Evolutionary conservation across 1,140 invertebrate genomes (phyloP).

Genomic region (Phortica variegata): DNA sequence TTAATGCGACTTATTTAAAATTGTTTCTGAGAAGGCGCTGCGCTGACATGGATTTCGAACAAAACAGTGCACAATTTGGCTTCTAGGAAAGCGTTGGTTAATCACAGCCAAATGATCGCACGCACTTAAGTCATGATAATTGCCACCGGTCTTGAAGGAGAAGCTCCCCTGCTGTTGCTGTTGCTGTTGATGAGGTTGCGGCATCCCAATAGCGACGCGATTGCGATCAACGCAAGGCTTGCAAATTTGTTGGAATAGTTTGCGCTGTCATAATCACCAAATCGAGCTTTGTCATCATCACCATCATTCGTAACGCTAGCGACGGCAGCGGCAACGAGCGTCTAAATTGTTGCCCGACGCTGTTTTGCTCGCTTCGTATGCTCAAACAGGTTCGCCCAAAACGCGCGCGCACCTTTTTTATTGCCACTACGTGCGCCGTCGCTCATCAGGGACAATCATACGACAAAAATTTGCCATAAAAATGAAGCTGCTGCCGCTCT

Average conservation of each 20-base stretch:
- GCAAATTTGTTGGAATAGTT: slow-evolving; percentile 44
- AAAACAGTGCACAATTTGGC: slow-evolving; percentile 4
- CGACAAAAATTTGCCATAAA: slow-evolving; percentile 54
- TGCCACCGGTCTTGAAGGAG: slow-evolving; percentile 42
- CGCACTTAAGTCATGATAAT: slow-evolving; percentile 20
- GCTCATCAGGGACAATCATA: slow-evolving; percentile 42
- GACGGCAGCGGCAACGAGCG: too few species aligned
- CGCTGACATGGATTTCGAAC: background rate
- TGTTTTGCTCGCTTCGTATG: too few species aligned
- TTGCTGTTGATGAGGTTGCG: too few species aligned
- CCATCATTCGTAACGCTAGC: too few species aligned
- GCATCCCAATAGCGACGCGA: slow-evolving; percentile 14
- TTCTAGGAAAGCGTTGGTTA: slow-evolving; percentile 13
- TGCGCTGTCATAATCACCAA: background rate
- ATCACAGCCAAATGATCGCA: too few species aligned
- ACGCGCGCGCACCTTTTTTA: slow-evolving; percentile 52
- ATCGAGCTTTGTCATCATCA: background rate
- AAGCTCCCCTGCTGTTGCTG: too few species aligned
- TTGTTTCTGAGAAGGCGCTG: slow-evolving; percentile 49
- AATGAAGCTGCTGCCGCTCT: slow-evolving; percentile 25
- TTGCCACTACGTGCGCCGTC: slow-evolving; percentile 47
- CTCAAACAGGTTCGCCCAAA: slow-evolving; percentile 28
- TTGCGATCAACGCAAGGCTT: slow-evolving; percentile 43
- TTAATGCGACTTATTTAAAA: slow-evolving; percentile 51
- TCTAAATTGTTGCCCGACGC: too few species aligned